Base-by-base conservation (phyloP, 2,113 vertebrate genomes). In the Pterophyllum scalare region DNA sequence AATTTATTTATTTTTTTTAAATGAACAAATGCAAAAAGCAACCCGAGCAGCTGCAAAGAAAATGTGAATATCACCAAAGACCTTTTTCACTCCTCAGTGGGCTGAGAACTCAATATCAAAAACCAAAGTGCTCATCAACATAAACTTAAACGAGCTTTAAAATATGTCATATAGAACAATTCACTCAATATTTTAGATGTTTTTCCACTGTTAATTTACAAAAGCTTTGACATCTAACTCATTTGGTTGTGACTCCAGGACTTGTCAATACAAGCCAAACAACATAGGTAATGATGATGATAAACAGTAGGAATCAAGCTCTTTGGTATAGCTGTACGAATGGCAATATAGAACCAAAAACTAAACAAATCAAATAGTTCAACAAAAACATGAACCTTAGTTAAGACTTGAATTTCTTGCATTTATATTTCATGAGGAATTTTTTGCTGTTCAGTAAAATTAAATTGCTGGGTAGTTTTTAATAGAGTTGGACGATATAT, bases 71-170 rank as follows among this genome's bases (percentile, higher is more conserved):
- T 26, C 49, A 52, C 26, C 65, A 31, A 31, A 52, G 43, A 28
- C 17, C 65, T 52, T 70, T 70, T 52, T 31, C 2, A 3, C 24
- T 70, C 43, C 43, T 31, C 43, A 70, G 24, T 31, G 40, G 65
- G 17, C 17, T 1, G 0, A 0, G 1, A 52, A 52, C 43, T 70
- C 10, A 0, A 26, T 52, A 26, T 72, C 65, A 72, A 70, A 70
- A 49, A 49, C 22, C 40, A 70, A 70, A 70, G 43, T 72, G 2
- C 26, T 72, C 17, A 11, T 72, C 26, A 72, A 20, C 43, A 49
- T 52, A 2, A 70, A 28, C 65, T 70, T 70, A 31, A 2, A 26
- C 43, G 5, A 57, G 54, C 56, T 24, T 31, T 43, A 52, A 43
- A 49, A 0, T 52, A 28, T 28, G 24, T 70, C 40, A 70, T 1